Evolutionary conservation across 2,797 vertebrate genomes (phyloP).

Genomic region (Hozukius guyotensis): DNA sequence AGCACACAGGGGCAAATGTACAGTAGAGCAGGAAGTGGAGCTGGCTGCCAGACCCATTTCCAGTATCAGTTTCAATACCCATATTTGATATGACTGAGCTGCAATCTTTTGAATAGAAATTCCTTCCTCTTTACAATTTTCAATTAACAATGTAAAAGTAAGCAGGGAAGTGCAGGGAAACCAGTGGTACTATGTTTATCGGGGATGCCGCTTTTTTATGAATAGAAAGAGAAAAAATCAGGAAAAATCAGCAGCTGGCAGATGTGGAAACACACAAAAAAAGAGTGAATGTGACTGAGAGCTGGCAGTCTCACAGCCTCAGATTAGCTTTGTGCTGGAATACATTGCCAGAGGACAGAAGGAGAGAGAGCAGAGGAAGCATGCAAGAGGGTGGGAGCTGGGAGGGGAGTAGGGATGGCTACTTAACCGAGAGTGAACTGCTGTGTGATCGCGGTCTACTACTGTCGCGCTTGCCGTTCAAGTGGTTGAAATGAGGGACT

Average conservation of each 20-base stretch:
- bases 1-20: neutral
- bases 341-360: slow-evolving; percentile 60
- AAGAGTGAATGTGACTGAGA: slow-evolving; percentile 18
- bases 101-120: slow-evolving; percentile 2
- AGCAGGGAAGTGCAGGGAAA: neutral
- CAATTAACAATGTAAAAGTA: neutral
- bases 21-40: neutral
- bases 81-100: slow-evolving; percentile 1
- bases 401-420: slow-evolving; percentile 43
- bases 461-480: slow-evolving; percentile 1
- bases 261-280: slow-evolving; percentile 19
- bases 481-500: slow-evolving; percentile 25
- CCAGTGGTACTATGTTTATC: neutral
- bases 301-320: slow-evolving; percentile 56
- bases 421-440: slow-evolving; percentile 57
- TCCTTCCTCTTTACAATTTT: neutral
- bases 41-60: neutral
- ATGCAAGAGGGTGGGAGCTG: slow-evolving; percentile 47
- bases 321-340: slow-evolving; percentile 70
- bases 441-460: slow-evolving; percentile 46
- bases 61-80: neutral
- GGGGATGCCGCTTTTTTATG: neutral
- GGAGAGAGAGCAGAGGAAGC: slow-evolving; percentile 47
- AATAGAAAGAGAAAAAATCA: slow-evolving; percentile 3
- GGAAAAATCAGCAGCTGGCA: slow-evolving; percentile 6